Evolutionary conservation across 2,888 invertebrate genomes (phyloP), one percentile per base, ranked within the genome.

Genomic region (Drosophila fungiperda): DNA sequence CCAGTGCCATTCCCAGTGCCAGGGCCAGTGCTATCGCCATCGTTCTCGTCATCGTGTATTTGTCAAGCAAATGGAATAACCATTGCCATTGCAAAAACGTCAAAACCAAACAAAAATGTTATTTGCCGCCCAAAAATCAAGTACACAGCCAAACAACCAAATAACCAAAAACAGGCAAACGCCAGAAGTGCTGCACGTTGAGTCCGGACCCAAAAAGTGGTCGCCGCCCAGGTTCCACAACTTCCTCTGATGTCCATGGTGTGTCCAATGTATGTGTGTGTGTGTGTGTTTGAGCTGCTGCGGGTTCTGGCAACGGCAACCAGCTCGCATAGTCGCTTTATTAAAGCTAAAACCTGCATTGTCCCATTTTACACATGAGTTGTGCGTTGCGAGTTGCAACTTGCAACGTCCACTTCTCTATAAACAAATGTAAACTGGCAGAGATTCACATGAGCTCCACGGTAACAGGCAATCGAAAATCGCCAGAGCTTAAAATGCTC

Each of bases 61-160:
- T 86, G 85, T 86, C 85, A 89, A 89, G 89, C 87, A 86, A 86
- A 86, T 86, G 85, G 89, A 86, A 86, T 87, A 86, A 84, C 85
- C 89, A 89, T 79, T 89, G 89, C 84, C 78, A 87, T 86, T 84
- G 87, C 85, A 89, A 89, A 82, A 86, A 86, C 85, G 85, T 86
- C 85, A 89, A 89, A 86, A 79, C 85, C 87, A 86, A 89, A 86
- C 85, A 86, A 86, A 86, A 86, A 86, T 86, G 89, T 87, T 86
- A 86, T 86, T 86, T 86, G 85, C 85, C 89, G 89, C 89, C 89
- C 85, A 87, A 89, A 86, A 86, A 86, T 86, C 89, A 86, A 89
- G 85, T 86, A 86, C 89, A 86, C 82, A 82, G 66, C 75, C 89
- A 86, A 73, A 52, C 78, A 68, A 36, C 69, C 64, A 57, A 73